Evolutionary conservation across 2,888 invertebrate genomes (phyloP).

Genomic region (Cantharis nigra): DNA sequence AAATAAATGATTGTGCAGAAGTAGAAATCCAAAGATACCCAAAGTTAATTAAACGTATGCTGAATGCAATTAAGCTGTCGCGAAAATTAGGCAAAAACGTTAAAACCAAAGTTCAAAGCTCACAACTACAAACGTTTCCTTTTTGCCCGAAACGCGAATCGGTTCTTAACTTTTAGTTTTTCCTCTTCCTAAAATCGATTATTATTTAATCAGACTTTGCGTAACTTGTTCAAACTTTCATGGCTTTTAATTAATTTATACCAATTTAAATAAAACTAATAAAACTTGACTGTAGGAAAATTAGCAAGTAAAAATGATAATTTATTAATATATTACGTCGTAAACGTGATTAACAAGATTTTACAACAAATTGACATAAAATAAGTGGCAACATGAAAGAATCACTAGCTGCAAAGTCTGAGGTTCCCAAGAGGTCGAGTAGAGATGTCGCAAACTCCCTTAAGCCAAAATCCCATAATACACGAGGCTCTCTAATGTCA

Average conservation of each 20-base stretch:
- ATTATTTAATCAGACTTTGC: neutral
- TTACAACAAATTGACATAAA: neutral
- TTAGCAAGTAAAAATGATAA: neutral
- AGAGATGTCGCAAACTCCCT: conserved; percentile 28
- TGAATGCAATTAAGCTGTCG: neutral
- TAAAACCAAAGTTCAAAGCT: neutral
- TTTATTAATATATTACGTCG: neutral
- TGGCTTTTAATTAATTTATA: neutral
- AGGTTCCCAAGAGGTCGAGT: conserved; percentile 23
- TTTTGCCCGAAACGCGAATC: neutral
- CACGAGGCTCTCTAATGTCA: conserved; percentile 31
- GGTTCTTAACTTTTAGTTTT: neutral
- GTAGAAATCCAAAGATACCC: neutral
- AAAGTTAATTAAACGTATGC: neutral
- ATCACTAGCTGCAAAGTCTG: conserved; percentile 24
- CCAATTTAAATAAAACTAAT: neutral
- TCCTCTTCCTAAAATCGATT: neutral
- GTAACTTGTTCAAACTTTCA: neutral
- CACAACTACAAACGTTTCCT: neutral
- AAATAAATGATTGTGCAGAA: neutral
- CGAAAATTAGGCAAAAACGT: neutral
- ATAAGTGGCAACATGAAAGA: conserved; percentile 16
- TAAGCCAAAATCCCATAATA: conserved; percentile 33
- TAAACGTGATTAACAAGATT: neutral
- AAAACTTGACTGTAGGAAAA: neutral